These are phyloP conservation scores for Musca domestica DNA, from an alignment of 1,140 invertebrate species.

Conservation along the genomic window DNA sequence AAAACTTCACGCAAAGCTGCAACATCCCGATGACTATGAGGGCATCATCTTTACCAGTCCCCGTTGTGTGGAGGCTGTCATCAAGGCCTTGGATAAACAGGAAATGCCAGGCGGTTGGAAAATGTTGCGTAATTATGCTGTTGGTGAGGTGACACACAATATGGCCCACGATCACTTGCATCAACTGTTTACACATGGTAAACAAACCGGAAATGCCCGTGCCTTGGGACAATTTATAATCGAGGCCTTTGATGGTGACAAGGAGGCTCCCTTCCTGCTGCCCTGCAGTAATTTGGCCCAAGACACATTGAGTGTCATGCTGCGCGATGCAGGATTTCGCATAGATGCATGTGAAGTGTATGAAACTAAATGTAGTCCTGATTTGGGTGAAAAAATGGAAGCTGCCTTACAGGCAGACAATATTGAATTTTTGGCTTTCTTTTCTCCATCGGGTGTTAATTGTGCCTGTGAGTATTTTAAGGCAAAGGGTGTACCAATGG, in stretches of 20 bases:
- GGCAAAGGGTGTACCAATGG: constrained; percentile 33
- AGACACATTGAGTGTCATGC: constrained; percentile 55
- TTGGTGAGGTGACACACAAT: constrained; percentile 56
- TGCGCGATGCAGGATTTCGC: constrained; percentile 51
- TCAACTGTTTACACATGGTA: constrained; percentile 55
- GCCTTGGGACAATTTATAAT: constrained; percentile 56
- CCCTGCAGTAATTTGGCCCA: constrained; percentile 58
- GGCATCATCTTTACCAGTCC: constrained; percentile 59
- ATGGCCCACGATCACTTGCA: constrained; percentile 54
- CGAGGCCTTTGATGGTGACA: constrained; percentile 53
- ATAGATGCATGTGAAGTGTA: constrained; percentile 58
- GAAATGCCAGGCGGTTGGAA: constrained; percentile 56
- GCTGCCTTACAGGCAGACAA: constrained; percentile 52
- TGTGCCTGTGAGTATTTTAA: constrained; percentile 43
- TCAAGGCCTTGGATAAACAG: constrained; percentile 50
- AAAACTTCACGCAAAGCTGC: constrained; percentile 51
- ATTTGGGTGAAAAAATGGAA: constrained; percentile 56
- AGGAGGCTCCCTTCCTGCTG: constrained; percentile 53
- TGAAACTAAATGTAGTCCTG: constrained; percentile 54
- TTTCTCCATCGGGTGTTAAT: constrained; percentile 58
- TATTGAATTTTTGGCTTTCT: constrained; percentile 58
- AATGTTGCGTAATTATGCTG: constrained; percentile 56
- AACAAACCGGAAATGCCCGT: constrained; percentile 56
- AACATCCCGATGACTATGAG: constrained; percentile 52
- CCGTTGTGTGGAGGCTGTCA: constrained; percentile 57